phyloP scores from a whole-genome alignment of 1,140 invertebrate genomes.

The Atta colombica region DNA sequence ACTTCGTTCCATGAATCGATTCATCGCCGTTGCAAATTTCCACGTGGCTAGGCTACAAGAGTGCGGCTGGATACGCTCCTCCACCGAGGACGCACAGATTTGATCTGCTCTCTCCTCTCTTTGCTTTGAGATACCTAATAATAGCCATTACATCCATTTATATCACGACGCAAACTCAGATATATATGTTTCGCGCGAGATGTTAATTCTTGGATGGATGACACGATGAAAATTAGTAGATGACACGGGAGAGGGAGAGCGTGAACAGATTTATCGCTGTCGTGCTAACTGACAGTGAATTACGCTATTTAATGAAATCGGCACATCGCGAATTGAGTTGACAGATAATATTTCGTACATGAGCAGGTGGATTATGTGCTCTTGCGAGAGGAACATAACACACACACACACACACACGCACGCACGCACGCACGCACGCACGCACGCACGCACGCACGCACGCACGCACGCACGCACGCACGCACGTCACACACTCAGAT shows the following conservation, averaged over 20 bases:
- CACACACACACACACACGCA: too few relatives aligned
- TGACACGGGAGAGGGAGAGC: background rate
- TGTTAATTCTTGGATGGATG: conserved; percentile 37
- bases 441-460: too few relatives aligned
- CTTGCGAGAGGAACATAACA: too few relatives aligned
- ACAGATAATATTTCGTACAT: background rate
- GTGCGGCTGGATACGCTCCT: conserved; percentile 12
- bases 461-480: too few relatives aligned
- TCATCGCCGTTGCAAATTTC: conserved; percentile 44
- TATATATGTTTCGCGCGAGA: background rate
- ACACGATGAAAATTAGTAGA: conserved; percentile 10
- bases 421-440: background rate
- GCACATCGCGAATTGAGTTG: background rate
- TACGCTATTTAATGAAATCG: conserved; percentile 9
- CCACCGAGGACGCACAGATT: background rate
- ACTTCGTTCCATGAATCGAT: conserved; percentile 58
- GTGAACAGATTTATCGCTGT: conserved; percentile 19
- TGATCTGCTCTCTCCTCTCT: background rate
- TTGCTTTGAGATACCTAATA: background rate
- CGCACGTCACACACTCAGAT: background rate
- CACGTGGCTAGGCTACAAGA: conserved; percentile 39
- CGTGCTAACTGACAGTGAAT: conserved; percentile 2
- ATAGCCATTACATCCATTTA: conserved; percentile 18
- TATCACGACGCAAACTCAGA: background rate
- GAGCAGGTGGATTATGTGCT: background rate